phyloP scores from a whole-genome alignment of 1,140 invertebrate genomes.

The Anastrepha ludens region DNA sequence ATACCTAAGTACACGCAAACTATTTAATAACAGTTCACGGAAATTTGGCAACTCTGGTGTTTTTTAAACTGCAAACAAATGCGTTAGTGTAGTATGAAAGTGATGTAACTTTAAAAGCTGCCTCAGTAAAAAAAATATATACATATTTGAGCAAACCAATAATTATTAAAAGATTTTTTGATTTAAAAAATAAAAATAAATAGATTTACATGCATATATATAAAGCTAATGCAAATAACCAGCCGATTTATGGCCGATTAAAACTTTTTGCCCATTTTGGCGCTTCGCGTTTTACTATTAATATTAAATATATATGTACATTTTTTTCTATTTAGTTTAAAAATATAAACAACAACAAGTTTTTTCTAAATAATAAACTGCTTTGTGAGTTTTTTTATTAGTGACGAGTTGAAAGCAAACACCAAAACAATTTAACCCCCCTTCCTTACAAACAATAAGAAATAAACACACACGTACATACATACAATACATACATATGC shows the following conservation, averaged over 20 bases:
- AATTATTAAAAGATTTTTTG: constrained; percentile 6
- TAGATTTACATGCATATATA: constrained; percentile 5
- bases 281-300: constrained; percentile 37
- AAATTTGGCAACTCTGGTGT: background rate
- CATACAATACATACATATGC: background rate
- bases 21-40: background rate
- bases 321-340: constrained; percentile 25
- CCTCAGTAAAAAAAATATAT: constrained; percentile 49
- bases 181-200: background rate
- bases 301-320: background rate
- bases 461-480: no score
- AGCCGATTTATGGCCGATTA: constrained; percentile 23
- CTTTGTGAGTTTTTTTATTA: constrained; percentile 47
- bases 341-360: background rate
- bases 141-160: constrained; percentile 34
- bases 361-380: background rate
- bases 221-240: constrained; percentile 7
- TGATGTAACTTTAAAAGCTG: constrained; percentile 48
- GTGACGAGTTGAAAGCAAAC: constrained; percentile 46
- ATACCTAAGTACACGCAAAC: background rate
- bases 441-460: background rate
- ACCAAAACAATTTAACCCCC: constrained; percentile 18
- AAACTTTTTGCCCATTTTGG: constrained; percentile 47
- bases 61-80: background rate
- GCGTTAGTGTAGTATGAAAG: background rate